phyloP scores from a whole-genome alignment of 2,113 vertebrate species.

The Phrynocephalus versicolor region DNA sequence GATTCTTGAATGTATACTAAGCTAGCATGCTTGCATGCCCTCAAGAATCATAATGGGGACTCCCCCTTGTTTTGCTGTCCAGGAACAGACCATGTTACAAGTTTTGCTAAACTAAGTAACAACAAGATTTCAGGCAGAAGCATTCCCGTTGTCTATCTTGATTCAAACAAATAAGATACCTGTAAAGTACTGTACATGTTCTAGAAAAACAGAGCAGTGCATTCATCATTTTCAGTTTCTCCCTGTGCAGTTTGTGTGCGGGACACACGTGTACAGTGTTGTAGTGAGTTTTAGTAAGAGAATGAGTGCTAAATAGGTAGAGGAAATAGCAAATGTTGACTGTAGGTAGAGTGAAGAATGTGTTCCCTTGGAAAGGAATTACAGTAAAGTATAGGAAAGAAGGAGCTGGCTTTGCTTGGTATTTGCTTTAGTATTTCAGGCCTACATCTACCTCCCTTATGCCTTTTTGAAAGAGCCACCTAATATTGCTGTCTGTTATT shows the following conservation, averaged over 20 bases:
- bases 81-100: too few species aligned
- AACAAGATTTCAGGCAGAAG: too few species aligned
- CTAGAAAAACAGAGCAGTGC: not conserved
- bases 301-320: not conserved
- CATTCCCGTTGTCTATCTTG: too few species aligned
- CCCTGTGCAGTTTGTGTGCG: not conserved
- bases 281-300: not conserved
- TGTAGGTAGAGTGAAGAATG: not conserved
- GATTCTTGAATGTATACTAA: too few species aligned
- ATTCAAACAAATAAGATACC: not conserved
- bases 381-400: not conserved
- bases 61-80: too few species aligned
- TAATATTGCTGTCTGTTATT: not conserved
- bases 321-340: not conserved
- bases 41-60: too few species aligned
- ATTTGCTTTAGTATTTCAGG: not conserved
- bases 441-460: not conserved
- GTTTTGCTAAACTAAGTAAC: too few species aligned
- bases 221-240: not conserved
- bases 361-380: not conserved
- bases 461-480: not conserved
- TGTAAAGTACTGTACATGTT: not conserved
- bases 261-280: not conserved
- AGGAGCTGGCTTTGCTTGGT: not conserved
- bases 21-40: too few species aligned